A percentile compares a stretch with the other conserved stretches of the same genome.
Conservation (phyloP, 2,113 vertebrate species). For the Meriones unguiculatus region DNA sequence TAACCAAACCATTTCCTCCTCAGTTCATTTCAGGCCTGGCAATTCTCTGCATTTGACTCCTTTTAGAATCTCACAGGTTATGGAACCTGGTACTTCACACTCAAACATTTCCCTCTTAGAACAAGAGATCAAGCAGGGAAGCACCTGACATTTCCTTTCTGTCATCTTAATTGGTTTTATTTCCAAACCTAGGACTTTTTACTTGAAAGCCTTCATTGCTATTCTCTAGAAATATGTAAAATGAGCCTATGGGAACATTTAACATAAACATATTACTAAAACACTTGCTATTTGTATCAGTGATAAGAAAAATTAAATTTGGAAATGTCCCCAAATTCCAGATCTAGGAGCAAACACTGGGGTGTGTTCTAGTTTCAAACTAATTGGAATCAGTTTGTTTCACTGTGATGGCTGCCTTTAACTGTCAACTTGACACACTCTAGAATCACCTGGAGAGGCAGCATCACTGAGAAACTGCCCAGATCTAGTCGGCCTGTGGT, state of each 20-base stretch:
- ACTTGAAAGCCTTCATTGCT: not conserved
- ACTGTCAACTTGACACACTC: not conserved
- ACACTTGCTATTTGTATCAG: not conserved
- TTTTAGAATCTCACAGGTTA: not conserved
- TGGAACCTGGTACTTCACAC: not conserved
- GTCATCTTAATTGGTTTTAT: not conserved
- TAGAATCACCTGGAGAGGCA: not conserved
- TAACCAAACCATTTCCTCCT: not conserved
- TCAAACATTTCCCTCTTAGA: not conserved
- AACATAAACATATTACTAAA: slow-evolving; percentile 8
- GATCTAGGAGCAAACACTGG: not conserved
- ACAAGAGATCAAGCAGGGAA: not conserved
- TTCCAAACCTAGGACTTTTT: not conserved
- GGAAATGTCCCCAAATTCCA: slow-evolving; percentile 27
- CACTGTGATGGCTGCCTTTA: not conserved
- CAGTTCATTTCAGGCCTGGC: fast-evolving
- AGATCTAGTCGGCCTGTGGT: not conserved
- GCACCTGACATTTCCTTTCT: not conserved
- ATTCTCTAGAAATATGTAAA: not conserved
- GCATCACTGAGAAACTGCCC: not conserved
- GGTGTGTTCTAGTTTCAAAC: not conserved
- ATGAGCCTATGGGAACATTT: slow-evolving; percentile 16
- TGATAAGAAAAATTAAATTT: slow-evolving; percentile 32
- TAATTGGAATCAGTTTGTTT: not conserved
- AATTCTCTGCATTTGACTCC: fast-evolving